phyloP scores from a whole-genome alignment of 2,888 invertebrate genomes.

The Polymixis lichenea region DNA sequence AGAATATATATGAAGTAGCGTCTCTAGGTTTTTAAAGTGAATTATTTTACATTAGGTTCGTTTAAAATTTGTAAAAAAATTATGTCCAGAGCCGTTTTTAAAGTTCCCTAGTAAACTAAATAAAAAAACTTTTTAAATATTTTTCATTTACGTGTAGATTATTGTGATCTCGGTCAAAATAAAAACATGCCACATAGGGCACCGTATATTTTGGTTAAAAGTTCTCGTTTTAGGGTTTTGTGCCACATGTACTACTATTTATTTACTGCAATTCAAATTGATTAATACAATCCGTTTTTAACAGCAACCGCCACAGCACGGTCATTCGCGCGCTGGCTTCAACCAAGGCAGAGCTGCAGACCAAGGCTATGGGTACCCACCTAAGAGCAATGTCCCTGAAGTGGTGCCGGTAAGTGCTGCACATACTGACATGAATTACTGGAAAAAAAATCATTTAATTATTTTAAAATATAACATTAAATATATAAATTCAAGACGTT shows the following conservation, averaged over 20 bases:
- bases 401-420: constrained; percentile 64
- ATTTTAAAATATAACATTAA: not conserved
- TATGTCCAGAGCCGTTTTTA: no score
- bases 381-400: constrained; percentile 62
- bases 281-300: not conserved
- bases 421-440: not conserved
- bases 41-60: no score
- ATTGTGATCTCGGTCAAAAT: no score
- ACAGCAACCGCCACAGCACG: constrained; percentile 32
- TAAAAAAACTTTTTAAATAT: no score
- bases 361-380: constrained; percentile 62
- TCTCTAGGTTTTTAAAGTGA: no score
- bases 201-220: no score
- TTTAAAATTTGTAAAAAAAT: no score
- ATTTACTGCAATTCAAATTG: not conserved
- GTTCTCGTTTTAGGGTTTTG: not conserved
- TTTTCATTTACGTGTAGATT: no score
- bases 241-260: no score
- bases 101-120: no score
- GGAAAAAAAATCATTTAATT: not conserved
- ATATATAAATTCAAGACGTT: not conserved
- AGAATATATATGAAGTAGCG: no score
- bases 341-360: constrained; percentile 58
- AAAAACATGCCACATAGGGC: no score
- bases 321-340: constrained; percentile 40